Base-by-base conservation (phyloP, 2,113 vertebrate species). In the Engystomops pustulosus region DNA sequence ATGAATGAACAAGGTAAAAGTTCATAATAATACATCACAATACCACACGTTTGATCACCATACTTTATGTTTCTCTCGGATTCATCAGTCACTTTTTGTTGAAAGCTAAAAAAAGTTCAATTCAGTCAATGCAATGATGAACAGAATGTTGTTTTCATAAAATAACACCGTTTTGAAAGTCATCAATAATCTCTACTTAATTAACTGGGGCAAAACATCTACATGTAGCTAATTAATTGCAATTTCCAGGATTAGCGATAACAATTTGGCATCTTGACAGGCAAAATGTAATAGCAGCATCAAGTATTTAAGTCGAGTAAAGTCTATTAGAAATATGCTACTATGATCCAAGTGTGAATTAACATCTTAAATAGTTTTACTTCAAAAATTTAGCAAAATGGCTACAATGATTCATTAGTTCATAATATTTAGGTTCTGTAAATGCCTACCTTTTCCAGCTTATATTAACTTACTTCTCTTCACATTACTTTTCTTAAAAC, bases 181-280 rank as follows among this genome's bases (percentile, higher is more conserved):
- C 53, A 75, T 83, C 70, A 83, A 83, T 83, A 83, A 74, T 83
- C 44, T 58, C 80, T 75, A 75, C 70, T 65, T 83, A 83, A 83
- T 83, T 83, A 75, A 83, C 70, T 76, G 87, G 86, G 88, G 88
- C 86, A 85, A 78, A 87, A 88, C 85, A 90, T 88, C 88, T 88
- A 87, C 90, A 89, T 89, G 88, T 79, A 44, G 1, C 72, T 89
- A 88, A 88, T 89, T 91, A 90, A 88, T 86, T 87, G 87, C 85
- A 83, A 88, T 89, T 90, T 89, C 85, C 80, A 78, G 88, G 87
- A 90, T 90, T 90, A 89, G 87, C 88, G 85, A 58, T 84, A 84
- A 89, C 88, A 88, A 88, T 89, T 86, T 90, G 88, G 90, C 90
- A 86, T 87, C 81, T 78, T 80, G 84, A 86, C 87, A 87, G 87